phyloP scores from a whole-genome alignment of 2,113 vertebrate species.

The Tringa solitaria region DNA sequence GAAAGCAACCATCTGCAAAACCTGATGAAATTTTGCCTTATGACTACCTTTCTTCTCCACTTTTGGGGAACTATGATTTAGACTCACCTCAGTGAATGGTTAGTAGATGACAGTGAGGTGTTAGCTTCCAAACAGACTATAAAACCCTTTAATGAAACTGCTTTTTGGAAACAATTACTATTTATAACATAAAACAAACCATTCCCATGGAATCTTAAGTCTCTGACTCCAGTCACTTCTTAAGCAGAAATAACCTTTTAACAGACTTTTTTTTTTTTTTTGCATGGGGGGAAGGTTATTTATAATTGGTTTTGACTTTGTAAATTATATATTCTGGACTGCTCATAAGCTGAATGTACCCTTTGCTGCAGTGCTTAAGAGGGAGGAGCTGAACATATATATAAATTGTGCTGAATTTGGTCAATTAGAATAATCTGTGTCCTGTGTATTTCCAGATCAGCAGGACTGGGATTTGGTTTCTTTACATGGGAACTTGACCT shows the following conservation, averaged over 20 bases:
- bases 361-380: not conserved
- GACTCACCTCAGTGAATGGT: not conserved
- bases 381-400: not conserved
- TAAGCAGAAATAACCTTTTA: constrained; percentile 22
- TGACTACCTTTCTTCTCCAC: not conserved
- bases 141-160: not conserved
- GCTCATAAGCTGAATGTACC: not conserved
- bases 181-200: not conserved
- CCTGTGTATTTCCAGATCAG: constrained; percentile 58
- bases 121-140: not conserved
- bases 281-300: not conserved
- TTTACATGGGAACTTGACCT: constrained; percentile 78
- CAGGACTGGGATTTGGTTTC: constrained; percentile 62
- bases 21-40: not conserved
- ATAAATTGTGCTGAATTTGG: not conserved
- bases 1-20: not conserved
- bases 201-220: constrained; percentile 19
- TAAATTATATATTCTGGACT: not conserved
- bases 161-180: constrained; percentile 13
- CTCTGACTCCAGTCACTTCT: not conserved
- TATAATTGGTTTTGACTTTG: not conserved
- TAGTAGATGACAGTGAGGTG: not conserved
- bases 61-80: not conserved
- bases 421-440: constrained; percentile 17
- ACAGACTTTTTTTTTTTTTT: not conserved